Conservation (phyloP, 2,113 vertebrate species). For the Sinocyclocheilus rhinocerous region DNA sequence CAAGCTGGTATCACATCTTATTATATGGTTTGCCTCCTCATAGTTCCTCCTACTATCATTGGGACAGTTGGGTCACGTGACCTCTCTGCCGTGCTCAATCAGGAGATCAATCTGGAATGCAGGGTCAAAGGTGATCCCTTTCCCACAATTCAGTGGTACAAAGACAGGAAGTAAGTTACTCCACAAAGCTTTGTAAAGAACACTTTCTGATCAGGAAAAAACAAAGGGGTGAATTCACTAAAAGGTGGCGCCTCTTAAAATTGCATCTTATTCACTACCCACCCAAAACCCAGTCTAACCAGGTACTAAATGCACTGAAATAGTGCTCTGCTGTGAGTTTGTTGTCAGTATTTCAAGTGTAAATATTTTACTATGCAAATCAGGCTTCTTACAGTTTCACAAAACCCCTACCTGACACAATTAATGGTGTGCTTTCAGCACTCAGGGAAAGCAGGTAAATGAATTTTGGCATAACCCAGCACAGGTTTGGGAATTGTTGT, state of each 20-base stretch:
- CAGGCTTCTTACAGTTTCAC: not conserved
- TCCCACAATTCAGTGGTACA: slow-evolving; percentile 92
- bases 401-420: not conserved
- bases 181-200: not conserved
- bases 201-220: not conserved
- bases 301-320: not conserved
- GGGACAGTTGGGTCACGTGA: slow-evolving; percentile 72
- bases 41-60: slow-evolving; percentile 88
- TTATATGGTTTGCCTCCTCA: slow-evolving; percentile 25
- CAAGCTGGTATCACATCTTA: not conserved
- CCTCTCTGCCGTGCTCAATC: slow-evolving; percentile 80
- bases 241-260: not conserved
- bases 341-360: not conserved
- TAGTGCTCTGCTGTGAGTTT: not conserved
- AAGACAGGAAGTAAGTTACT: slow-evolving; percentile 91
- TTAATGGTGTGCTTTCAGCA: not conserved
- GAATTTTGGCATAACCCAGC: not conserved
- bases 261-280: not conserved
- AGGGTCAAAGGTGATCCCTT: slow-evolving; percentile 85
- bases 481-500: not conserved
- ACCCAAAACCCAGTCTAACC: not conserved
- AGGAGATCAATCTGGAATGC: slow-evolving; percentile 84
- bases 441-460: not conserved
- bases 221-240: not conserved
- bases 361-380: not conserved